Base-by-base conservation (phyloP, 2,797 vertebrate species). In the Ataeniobius toweri region DNA sequence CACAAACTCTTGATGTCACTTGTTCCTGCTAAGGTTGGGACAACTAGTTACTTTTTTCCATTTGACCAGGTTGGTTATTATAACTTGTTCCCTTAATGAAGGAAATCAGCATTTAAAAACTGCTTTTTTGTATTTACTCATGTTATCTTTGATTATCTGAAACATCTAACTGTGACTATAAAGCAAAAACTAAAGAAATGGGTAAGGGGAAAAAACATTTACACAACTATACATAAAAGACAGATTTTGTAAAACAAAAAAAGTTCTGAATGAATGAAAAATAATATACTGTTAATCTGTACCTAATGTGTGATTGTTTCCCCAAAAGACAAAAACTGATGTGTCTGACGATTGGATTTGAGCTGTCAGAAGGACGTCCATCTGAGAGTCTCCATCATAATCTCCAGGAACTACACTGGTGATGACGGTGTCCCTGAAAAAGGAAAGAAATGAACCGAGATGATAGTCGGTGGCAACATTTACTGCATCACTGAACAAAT, bases 341-440 rank as follows among this genome's bases (percentile, higher is more conserved):
- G 78, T 76, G 12, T 31, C 28, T 6, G 48, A 36, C 13, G n/a
- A 4, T 8, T 74, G 88, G 46, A 85, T 82, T 77, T 83, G 77
- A 55, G 95, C 93, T 0, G 98, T 98, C 28, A 99, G 93, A 6
- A 99, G 97, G 12, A 98, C 96, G 83, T 99, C 98, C 98, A 99
- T 99, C 90, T 99, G 97, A 55, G 98, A 99, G 92, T 99, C 98
- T 75, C 98, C 98, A 88, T 99, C 96, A 71, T 97, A 99, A 93
- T 99, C 98, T 73, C 97, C 98, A n/a, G 98, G 98, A 79, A 98
- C 98, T 50, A 99, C 97, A 61, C 97, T 96, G 75, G 96, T 99
- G 91, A 99, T 96, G 65, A 89, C 16, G 16, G 92, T 73, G 71
- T 89, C 80, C 58, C 97, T 98, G 86, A n/a, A 85, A 18, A 39